Evolutionary conservation across 2,888 invertebrate species (phyloP), one percentile per base, ranked within the genome.

Genomic region (Andricus quercusramuli): DNA sequence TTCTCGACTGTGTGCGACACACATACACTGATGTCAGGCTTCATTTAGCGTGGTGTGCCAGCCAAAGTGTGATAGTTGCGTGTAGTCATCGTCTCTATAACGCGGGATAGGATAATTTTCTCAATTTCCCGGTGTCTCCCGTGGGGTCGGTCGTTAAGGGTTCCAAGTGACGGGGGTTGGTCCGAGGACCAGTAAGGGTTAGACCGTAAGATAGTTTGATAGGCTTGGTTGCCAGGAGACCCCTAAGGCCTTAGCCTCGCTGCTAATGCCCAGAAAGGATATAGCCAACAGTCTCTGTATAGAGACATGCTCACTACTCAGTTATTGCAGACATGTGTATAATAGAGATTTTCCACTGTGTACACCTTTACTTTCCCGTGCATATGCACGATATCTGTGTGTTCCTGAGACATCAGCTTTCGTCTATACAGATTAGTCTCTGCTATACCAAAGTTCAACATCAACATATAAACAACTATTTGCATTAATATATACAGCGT

Each of bases 211-310:
- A 92, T 92, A 92, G 92, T 92, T 92, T 92, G 92, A 92, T 92
- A 91, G 92, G 92, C 91, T 92, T 91, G 90, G 92, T 92, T 92
- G 91, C 92, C 91, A 90, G 89, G 91, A 91, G 89, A 92, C 90
- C 89, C 89, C 87, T 88, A 89, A 91, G 89, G 91, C 91, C 89
- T 92, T 90, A 83, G 90, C 86, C 87, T 84, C 87, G 84, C 84
- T 85, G 84, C 89, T 92, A 90, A 91, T 91, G 87, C 90, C 88
- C 85, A 87, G 89, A 88, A 90, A 91, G 90, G 89, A 88, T 89
- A 74, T 83, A 80, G 68, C 44, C 51, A 68, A 65, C 41, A 29
- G 20, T 70, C 6, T 29, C 32, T 59, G 32, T 77, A 56, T 51
- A 56, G 74, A 67, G n/a, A 15, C 67, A 37, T 32, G 17, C n/a